Percentiles rank a stretch among this genome's conserved stretches.
Conservation (phyloP, 2,888 invertebrate species). For the Diaperis boleti region DNA sequence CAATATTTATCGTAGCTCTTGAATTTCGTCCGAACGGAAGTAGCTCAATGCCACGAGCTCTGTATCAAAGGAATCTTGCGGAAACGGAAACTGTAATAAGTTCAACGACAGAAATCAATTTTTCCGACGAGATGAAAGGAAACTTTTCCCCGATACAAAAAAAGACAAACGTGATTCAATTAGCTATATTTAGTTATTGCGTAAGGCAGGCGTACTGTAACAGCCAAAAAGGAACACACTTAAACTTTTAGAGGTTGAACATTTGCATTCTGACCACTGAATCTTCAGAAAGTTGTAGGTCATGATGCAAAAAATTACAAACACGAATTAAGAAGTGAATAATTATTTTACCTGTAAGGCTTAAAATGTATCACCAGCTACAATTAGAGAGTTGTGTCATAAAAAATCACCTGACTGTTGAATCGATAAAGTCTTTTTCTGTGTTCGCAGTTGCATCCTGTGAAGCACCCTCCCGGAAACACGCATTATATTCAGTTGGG, state of each 20-base stretch:
- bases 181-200: background rate
- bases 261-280: too few relatives aligned
- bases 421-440: too few relatives aligned
- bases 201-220: too few relatives aligned
- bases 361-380: too few relatives aligned
- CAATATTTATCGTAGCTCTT: conserved; percentile 8
- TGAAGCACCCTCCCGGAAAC: conserved; percentile 10
- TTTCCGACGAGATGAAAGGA: background rate
- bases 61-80: conserved; percentile 13
- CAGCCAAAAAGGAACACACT: conserved; percentile 4
- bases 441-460: too few relatives aligned
- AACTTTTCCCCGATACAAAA: background rate
- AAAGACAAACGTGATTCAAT: background rate
- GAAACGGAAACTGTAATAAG: conserved; percentile 21
- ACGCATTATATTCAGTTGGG: background rate
- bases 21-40: conserved; percentile 5
- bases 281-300: too few relatives aligned
- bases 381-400: too few relatives aligned
- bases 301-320: too few relatives aligned
- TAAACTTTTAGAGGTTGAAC: conserved; percentile 7
- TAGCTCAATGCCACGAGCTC: background rate
- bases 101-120: conserved; percentile 14
- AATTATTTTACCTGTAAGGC: too few relatives aligned
- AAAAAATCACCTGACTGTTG: too few relatives aligned
- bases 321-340: too few relatives aligned